Evolutionary conservation across 2,113 vertebrate species (phyloP), one percentile per base, ranked within the genome.

Genomic region (Xiphophorus maculatus): DNA sequence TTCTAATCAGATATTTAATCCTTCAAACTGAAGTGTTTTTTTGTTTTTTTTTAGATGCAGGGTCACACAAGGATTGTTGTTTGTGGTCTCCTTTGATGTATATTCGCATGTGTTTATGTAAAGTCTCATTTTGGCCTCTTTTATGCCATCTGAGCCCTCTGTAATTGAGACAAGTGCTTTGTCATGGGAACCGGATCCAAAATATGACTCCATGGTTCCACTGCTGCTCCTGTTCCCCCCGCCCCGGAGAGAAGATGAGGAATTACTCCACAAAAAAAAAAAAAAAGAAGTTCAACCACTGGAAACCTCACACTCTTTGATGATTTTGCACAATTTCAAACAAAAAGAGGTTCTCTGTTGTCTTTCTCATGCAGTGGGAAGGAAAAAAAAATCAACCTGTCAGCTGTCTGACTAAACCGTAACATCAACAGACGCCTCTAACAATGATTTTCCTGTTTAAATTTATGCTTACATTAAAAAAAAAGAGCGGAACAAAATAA

Each of bases 171-270:
- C 93, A 94, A 93, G 79, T 89, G 95, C 95, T 96, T 95, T 91
- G 95, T 97, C 95, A 96, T 96, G 95, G 96, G 93, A 96, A 96
- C 88, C 70, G 93, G 90, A 96, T 96, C 95, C 96, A 97, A 96
- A 95, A 95, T 95, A 95, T 95, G 95, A 96, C 93, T 97, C 96
- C 96, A 95, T 95, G 94, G 92, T 96, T 97, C 95, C 88, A 93
- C 87, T 83, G 87, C 95, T 95, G 94, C 91, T 95, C 94, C 92
- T 66, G 71, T 96, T 42, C 19, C 17, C 17, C 19, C 95, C 6
- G 1, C 6, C 22, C 95, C 94, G 96, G 94, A 96, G 95, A 95
- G 95, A 91, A 87, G 89, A 94, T 74, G 84, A 83, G 95, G 82
- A 76, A 97, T 97, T 96, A 96, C 79, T 69, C 77, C 1, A 93